These are phyloP conservation scores for Festucalex cinctus DNA, from an alignment of 2,113 vertebrate genomes.

Conservation along the genomic window DNA sequence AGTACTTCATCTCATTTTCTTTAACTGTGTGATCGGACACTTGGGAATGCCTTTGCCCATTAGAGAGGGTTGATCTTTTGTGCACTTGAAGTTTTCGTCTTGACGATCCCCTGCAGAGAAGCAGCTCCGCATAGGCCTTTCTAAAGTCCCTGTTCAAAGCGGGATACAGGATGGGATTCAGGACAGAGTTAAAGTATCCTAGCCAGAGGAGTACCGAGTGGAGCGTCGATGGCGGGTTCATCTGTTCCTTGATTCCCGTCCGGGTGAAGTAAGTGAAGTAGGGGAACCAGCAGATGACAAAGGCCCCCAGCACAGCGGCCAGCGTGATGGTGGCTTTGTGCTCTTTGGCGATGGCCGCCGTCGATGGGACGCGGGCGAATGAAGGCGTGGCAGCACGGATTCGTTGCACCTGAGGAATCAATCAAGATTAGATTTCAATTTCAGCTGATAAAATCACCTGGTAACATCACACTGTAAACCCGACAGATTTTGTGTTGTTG, in stretches of 20 bases:
- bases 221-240: constrained; percentile 30
- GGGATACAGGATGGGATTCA: constrained; percentile 92
- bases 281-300: constrained; percentile 91
- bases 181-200: constrained; percentile 90
- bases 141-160: constrained; percentile 89
- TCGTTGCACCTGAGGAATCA: constrained; percentile 55
- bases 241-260: constrained; percentile 68
- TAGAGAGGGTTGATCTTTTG: constrained; percentile 35
- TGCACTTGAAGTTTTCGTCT: constrained; percentile 17
- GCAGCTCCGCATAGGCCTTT: constrained; percentile 78
- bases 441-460: not conserved
- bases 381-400: constrained; percentile 68
- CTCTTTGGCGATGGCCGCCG: constrained; percentile 73
- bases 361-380: constrained; percentile 46
- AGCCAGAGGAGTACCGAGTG: constrained; percentile 80
- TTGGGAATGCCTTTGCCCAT: constrained; percentile 39
- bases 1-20: constrained; percentile 25
- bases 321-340: constrained; percentile 91
- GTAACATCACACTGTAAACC: too few species aligned
- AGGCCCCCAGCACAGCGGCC: constrained; percentile 86
- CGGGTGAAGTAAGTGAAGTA: constrained; percentile 86
- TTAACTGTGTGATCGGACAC: constrained; percentile 24
- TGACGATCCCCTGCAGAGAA: constrained; percentile 65
- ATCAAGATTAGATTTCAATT: constrained; percentile 6
- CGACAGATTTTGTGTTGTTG: too few species aligned